Percentiles rank a stretch among this genome's conserved stretches.
Conservation (phyloP, 2,797 vertebrate genomes). For the Myotis pilosus region DNA sequence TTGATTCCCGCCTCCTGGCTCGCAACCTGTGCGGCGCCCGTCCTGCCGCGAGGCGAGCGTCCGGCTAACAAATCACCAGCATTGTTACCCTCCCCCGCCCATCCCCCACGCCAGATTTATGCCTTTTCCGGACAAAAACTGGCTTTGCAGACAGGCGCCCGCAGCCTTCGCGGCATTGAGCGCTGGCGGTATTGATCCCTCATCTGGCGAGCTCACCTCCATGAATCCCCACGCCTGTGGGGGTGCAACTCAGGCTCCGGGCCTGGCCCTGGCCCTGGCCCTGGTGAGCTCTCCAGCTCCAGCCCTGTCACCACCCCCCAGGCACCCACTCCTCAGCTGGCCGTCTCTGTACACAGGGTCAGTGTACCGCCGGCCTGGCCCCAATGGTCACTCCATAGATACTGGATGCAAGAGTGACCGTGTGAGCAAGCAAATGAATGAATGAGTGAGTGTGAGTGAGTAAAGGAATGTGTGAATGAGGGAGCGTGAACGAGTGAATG, state of each 20-base stretch:
- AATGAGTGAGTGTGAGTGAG: accelerated
- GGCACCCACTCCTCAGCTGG: accelerated
- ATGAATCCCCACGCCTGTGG: accelerated
- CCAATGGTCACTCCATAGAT: accelerated
- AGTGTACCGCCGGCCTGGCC: accelerated
- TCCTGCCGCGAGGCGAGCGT: background rate
- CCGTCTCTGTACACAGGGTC: accelerated
- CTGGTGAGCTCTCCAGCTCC: background rate
- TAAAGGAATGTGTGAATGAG: too few relatives aligned
- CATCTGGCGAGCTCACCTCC: accelerated
- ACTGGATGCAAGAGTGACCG: accelerated
- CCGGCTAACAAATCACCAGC: background rate
- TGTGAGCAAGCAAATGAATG: background rate
- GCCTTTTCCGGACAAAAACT: constrained; percentile 5
- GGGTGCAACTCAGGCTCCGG: background rate
- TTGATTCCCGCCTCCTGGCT: background rate
- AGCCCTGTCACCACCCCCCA: accelerated
- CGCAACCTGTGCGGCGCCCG: too few relatives aligned
- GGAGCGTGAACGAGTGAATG: too few relatives aligned
- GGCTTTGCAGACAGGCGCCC: background rate
- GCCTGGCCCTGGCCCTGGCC: accelerated
- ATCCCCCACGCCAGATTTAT: background rate
- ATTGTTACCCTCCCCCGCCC: background rate
- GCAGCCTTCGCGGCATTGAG: accelerated
- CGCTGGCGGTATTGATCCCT: accelerated